Evolutionary conservation across 2,888 invertebrate genomes (phyloP), one percentile per base, ranked within the genome.

Genomic region (Hirudinaria manillensis): DNA sequence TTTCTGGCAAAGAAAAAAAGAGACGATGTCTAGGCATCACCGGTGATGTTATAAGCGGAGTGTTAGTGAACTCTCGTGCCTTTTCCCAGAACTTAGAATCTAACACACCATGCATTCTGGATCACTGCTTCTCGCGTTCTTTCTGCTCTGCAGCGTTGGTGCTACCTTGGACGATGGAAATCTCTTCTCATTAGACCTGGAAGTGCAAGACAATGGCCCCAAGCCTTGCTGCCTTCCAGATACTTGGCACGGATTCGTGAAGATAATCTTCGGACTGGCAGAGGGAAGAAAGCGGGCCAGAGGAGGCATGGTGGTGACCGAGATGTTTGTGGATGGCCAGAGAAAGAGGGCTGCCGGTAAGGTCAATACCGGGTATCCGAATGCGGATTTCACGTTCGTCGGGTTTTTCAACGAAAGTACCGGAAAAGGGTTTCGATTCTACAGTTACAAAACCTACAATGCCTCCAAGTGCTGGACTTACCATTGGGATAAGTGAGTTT

Each of bases 141-240:
- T 45, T 16, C 10, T 45, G 16, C 45, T 45, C 13, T 45, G 45
- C 16, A 16, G 45, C 13, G 13, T 45, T 16, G 13, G 45, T 45
- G 45, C 45, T 6, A 45, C 45, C 16, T 45, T 45, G 45, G 45
- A 45, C 45, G 45, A 7, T 45, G 45, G 10, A 45, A 45, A 45
- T 16, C 45, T 45, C 1, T 45, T 45, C 45, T 6, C 45, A 1
- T 45, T 16, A 16, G 45, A 21, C 19, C 16, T 10, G 10, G 3
- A 29, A 6, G 32, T 19, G 21, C 19, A 70, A 21, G 36, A 34
- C 24, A 19, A 45, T 19, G 65, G 10, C 19, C 73, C 73, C 19
- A 73, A 73, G 34, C 73, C 73, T 7, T 73, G 73, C 56, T 73
- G 73, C 36, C 55, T 73, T 1, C 73, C 73, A 65, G 73, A 73